Percentiles rank a stretch among this genome's conserved stretches.
Evolutionary conservation across 1,140 invertebrate species (phyloP).

Genomic region (Heliothis subflexa): DNA sequence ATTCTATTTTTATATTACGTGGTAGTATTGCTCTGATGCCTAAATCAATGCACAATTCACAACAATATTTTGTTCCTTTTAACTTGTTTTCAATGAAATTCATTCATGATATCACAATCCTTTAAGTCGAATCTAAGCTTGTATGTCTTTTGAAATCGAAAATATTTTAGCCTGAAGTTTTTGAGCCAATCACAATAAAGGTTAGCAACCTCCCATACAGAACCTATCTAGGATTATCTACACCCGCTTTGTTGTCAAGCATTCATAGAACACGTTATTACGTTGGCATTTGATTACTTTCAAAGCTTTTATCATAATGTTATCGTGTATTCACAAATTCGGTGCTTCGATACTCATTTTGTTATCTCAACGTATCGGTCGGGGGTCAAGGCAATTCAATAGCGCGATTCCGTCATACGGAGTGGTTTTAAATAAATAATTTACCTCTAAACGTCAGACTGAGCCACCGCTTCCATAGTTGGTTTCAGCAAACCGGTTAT

Average conservation of each 20-base stretch:
- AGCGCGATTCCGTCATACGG: slow-evolving; percentile 3
- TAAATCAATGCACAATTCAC: too few relatives aligned
- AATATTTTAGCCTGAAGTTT: too few relatives aligned
- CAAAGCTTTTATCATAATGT: background rate
- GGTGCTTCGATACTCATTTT: background rate
- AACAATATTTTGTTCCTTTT: too few relatives aligned
- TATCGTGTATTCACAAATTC: slow-evolving; percentile 1
- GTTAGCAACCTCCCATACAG: too few relatives aligned
- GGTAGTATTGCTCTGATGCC: too few relatives aligned
- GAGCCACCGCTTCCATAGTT: background rate
- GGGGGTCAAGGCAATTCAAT: slow-evolving; percentile 23
- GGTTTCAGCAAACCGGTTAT: slow-evolving; percentile 33
- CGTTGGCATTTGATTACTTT: background rate
- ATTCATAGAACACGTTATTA: background rate
- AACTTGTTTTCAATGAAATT: too few relatives aligned
- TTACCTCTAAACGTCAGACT: background rate
- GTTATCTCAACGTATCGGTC: slow-evolving; percentile 24
- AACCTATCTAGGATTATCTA: too few relatives aligned
- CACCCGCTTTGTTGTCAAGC: background rate
- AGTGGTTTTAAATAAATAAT: slow-evolving; percentile 5
- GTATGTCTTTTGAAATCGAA: background rate
- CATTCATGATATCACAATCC: too few relatives aligned
- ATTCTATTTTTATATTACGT: too few relatives aligned
- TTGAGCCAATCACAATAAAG: too few relatives aligned
- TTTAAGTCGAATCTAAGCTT: too few relatives aligned